Base-by-base conservation (phyloP, 2,113 vertebrate genomes). In the Callionymus lyra region DNA sequence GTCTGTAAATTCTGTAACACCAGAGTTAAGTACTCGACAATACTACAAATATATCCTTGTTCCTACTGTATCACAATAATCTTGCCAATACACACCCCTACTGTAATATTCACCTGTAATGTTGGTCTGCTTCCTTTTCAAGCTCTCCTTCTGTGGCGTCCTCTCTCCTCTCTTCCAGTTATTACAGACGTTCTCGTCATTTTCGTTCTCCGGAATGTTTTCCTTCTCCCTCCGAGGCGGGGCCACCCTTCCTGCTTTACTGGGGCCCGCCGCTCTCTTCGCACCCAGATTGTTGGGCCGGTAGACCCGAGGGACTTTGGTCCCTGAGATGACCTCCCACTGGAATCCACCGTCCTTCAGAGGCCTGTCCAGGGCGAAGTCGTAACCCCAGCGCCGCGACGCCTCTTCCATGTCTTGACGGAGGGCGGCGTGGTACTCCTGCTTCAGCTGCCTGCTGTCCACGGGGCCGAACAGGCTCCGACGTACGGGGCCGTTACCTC, bases 381-480 rank as follows among this genome's bases (percentile, higher is more conserved):
- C 80, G 16, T 91, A 98, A 70, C 89, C 85, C 94, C 93, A 97
- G 12, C 86, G 89, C 0, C 13, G 54, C 0, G 80, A 77, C 3
- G 90, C 88, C 11, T 91, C 90, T 10, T 90, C 82, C 47, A 88
- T 71, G 9, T 89, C 82, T 2, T 68, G 64, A 10, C 17, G 69
- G 55, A 94, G 47, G 4, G 81, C 41, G 0, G 63, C 43, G 1
- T 77, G 72, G 9, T 81, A 85, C 49, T 93, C 91, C 0, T 14
- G 50, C 52, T 72, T 78, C 35, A 98, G 76, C 72, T 91, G 83
- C 5, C 89, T 75, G 0, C 82, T 76, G 76, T 97, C 91, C 18
- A 93, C 82, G 0, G 86, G 85, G 11, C 93, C 94, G 1, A 98
- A 98, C 54, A 98, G 90, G 63, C 56, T 88, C 16, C 90, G 80